Conservation (phyloP, 2,113 vertebrate genomes). For the Coracopsis vasa region DNA sequence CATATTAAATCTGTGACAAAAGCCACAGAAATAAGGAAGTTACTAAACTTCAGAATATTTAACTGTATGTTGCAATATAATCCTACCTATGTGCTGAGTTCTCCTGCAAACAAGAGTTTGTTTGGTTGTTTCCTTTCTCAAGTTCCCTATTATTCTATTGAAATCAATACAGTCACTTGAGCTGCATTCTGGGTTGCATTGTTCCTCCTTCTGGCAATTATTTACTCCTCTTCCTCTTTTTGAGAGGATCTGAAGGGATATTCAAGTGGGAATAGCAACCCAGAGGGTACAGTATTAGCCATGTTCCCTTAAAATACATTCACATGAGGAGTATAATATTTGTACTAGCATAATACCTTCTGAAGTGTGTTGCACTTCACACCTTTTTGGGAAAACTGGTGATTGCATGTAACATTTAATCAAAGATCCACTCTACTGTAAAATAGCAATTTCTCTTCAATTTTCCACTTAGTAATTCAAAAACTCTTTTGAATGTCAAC, state of each 20-base stretch:
- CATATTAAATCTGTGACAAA: not conserved
- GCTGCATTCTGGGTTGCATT: not conserved
- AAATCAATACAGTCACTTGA: not conserved
- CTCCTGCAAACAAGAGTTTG: not conserved
- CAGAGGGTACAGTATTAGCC: not conserved
- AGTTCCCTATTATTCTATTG: not conserved
- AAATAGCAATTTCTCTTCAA: conserved; percentile 24
- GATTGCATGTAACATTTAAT: conserved; percentile 16
- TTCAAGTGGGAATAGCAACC: not conserved
- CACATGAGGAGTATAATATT: not conserved
- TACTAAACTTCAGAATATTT: not conserved
- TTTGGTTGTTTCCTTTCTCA: not conserved
- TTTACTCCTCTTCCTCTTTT: not conserved
- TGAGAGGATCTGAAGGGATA: not conserved
- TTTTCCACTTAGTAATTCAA: conserved; percentile 44
- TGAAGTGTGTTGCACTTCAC: not conserved
- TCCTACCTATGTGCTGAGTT: not conserved
- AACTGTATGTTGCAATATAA: not conserved
- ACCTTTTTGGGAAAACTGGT: not conserved
- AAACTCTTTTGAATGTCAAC: conserved; percentile 15
- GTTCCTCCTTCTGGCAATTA: not conserved
- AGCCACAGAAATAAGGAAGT: not conserved
- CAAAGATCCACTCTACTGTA: conserved; percentile 2
- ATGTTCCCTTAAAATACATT: not conserved
- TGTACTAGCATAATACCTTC: not conserved